Evolutionary conservation across 1,140 invertebrate genomes (phyloP).

Genomic region (Tribolium madens): DNA sequence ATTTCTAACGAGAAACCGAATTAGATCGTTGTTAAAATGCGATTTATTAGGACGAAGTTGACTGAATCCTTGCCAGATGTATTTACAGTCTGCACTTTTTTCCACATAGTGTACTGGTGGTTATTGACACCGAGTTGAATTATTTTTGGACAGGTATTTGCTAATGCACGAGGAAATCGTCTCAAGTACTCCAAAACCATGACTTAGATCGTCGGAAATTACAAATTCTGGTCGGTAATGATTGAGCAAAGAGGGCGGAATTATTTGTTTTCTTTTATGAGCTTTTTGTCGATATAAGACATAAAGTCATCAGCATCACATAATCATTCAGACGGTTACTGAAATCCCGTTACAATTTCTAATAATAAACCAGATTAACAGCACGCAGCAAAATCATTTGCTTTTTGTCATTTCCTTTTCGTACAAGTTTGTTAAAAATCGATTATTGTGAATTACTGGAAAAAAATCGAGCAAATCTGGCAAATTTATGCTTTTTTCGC

Average conservation of each 20-base stretch:
- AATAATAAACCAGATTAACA: neutral
- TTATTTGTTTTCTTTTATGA: neutral
- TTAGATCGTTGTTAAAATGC: neutral
- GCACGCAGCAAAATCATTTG: neutral
- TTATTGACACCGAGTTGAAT: no score
- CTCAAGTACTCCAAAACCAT: no score
- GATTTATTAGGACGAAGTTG: no score
- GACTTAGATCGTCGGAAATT: neutral
- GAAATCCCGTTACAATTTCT: neutral
- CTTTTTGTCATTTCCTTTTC: neutral
- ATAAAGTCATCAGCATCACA: neutral
- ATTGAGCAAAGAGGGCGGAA: no score
- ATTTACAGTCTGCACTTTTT: no score
- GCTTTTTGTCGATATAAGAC: neutral
- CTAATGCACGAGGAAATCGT: no score
- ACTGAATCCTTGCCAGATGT: no score
- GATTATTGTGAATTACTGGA: neutral
- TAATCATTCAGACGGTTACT: neutral
- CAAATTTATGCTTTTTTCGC: no score
- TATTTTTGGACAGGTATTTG: no score
- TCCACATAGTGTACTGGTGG: no score
- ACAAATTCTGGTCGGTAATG: neutral
- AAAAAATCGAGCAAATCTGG: no score
- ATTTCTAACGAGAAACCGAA: neutral
- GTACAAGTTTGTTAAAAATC: neutral